A percentile compares a stretch with the other conserved stretches of the same genome.
phyloP scores from a whole-genome alignment of 2,888 invertebrate species.

The Drosophila lutescens region DNA sequence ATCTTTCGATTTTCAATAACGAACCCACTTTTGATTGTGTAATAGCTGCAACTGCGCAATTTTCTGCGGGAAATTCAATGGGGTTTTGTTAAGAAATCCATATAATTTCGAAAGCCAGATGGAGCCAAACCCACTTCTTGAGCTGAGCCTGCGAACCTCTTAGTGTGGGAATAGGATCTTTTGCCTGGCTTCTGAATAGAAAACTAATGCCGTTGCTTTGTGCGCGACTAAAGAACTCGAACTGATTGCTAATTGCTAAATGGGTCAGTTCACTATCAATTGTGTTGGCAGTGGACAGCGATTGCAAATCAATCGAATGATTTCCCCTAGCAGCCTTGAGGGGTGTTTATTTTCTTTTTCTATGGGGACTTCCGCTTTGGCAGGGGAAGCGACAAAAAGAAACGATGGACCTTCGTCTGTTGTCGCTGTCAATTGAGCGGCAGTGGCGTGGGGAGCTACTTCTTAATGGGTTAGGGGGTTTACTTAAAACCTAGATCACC shows the following conservation, averaged over 20 bases:
- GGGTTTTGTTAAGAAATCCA: not conserved
- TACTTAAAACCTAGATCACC: no score
- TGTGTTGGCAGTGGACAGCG: constrained; percentile 54
- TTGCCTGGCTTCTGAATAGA: constrained; percentile 32
- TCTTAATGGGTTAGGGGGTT: constrained; percentile 45
- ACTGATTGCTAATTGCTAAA: constrained; percentile 68
- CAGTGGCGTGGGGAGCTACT: constrained; percentile 58
- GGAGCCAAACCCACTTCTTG: constrained; percentile 53
- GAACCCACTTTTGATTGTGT: constrained; percentile 53
- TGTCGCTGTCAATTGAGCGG: constrained; percentile 24
- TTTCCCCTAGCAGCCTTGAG: constrained; percentile 36
- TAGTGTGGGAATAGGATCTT: constrained; percentile 24
- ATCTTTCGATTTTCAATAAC: constrained; percentile 16
- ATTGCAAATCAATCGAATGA: constrained; percentile 66
- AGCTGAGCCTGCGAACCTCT: constrained; percentile 16
- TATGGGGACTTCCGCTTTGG: constrained; percentile 66
- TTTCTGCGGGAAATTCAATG: constrained; percentile 51
- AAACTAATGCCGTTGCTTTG: constrained; percentile 66
- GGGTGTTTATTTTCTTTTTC: not conserved
- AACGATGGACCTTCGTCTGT: constrained; percentile 41
- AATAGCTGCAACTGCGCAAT: constrained; percentile 69
- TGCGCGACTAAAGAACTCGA: constrained; percentile 78
- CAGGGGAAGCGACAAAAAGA: constrained; percentile 52
- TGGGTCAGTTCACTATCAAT: constrained; percentile 78
- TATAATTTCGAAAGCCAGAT: not conserved